Base-by-base conservation (phyloP, 2,888 invertebrate species). In the Polietes domitor region DNA sequence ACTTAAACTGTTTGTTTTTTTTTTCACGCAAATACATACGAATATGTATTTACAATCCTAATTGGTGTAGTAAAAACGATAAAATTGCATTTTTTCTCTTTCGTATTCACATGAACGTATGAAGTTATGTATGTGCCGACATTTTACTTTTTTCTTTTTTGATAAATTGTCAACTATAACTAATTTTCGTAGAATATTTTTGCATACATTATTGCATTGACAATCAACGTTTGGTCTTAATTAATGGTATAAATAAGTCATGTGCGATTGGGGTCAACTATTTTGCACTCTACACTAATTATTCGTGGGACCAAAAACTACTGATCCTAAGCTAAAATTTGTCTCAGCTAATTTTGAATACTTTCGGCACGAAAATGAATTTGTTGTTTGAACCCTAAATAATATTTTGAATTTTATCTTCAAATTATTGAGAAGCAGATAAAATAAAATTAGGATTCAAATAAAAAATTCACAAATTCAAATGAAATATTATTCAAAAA, bases 171-270 rank as follows among this genome's bases (percentile, higher is more conserved):
- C 19, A 53, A 53, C 53, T 53, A 53, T 53, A 53, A 53, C 53
- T 53, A 53, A 53, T 58, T 58, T 58, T 58, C 19, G 58, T 58
- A 26, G 58, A 58, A 58, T 58, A 58, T 21, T 58, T 58, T 58
- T 58, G 24, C 58, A 58, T 58, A 26, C 26, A 58, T 58, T 24
- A 71, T 50, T 74, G 47, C 68, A 79, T 5, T 76, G 77, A 74
- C 83, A 80, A 83, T 80, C 80, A 83, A 77, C 83, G 80, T 80
- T 80, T 83, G 73, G 43, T 83, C 65, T 80, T 74, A 83, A 83
- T 83, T 83, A 83, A 83, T 80, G 70, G 70, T 71, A 80, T 68
- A 70, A 58, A 72, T 43, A 76, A 73, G 2, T 1, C 15, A 0
- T 15, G 5, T 0, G 15, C 15, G 58, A 26, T 15, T 12, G 4